These are phyloP conservation scores for Oegoconia quadripuncta DNA, from an alignment of 2,888 invertebrate species.

Conservation along the genomic window DNA sequence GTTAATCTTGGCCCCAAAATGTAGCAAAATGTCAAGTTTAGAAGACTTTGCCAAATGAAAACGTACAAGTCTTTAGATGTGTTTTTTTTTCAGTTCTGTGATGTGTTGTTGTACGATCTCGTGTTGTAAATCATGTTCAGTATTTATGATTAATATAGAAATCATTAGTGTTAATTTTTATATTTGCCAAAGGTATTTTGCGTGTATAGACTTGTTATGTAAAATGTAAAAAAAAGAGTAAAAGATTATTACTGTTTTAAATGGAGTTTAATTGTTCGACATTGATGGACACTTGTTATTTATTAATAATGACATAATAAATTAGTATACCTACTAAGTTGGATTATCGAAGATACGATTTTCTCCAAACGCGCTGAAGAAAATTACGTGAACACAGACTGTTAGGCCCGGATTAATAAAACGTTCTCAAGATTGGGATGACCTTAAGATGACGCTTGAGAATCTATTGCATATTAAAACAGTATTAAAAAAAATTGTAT, in stretches of 20 bases:
- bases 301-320: no score
- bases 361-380: no score
- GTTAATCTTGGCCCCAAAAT: not conserved
- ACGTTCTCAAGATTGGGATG: no score
- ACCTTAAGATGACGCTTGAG: no score
- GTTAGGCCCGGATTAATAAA: no score
- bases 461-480: no score
- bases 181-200: constrained; percentile 3
- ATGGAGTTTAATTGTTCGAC: constrained; percentile 25
- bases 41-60: not conserved
- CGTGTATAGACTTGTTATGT: constrained; percentile 16
- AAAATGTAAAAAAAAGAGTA: constrained; percentile 31
- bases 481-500: no score
- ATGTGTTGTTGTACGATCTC: not conserved
- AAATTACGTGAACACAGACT: no score
- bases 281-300: no score
- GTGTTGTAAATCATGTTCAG: constrained; percentile 1
- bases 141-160: constrained; percentile 14
- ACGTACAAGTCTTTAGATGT: not conserved
- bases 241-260: constrained; percentile 26
- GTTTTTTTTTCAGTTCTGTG: not conserved
- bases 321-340: no score
- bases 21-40: not conserved
- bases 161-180: no score
- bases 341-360: no score